phyloP scores from a whole-genome alignment of 2,797 vertebrate genomes.

The Champsocephalus esox region DNA sequence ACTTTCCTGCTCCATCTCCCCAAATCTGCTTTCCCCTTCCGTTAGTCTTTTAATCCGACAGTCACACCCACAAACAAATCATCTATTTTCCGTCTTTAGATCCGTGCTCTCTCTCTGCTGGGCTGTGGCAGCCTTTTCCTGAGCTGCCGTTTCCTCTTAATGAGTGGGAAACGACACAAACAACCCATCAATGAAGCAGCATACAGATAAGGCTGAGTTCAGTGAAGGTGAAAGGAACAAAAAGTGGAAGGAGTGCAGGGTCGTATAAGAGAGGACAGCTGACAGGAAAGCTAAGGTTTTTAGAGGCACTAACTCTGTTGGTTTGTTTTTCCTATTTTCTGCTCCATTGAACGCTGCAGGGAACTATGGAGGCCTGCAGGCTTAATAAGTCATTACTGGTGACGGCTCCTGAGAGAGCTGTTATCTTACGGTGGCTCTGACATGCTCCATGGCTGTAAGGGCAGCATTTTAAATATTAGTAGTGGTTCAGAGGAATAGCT shows the following conservation, averaged over 20 bases:
- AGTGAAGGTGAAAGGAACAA: conserved; percentile 45
- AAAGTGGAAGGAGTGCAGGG: conserved; percentile 7
- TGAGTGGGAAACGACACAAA: conserved; percentile 57
- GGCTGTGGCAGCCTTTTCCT: conserved; percentile 41
- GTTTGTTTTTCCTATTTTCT: conserved; percentile 74
- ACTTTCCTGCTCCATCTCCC: not conserved
- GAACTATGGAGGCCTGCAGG: conserved; percentile 38
- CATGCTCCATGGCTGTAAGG: conserved; percentile 37
- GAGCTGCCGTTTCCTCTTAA: conserved; percentile 60
- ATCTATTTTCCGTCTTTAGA: conserved; percentile 24
- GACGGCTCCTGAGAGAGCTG: conserved; percentile 44
- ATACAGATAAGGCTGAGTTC: conserved; percentile 39
- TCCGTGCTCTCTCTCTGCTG: conserved; percentile 14
- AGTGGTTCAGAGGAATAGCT: conserved; percentile 12
- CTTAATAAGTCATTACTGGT: conserved; percentile 63
- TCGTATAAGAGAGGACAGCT: conserved; percentile 25
- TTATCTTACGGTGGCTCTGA: conserved; percentile 46
- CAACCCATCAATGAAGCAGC: conserved; percentile 36
- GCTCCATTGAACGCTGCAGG: conserved; percentile 65
- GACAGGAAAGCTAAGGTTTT: conserved; percentile 32
- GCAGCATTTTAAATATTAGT: conserved; percentile 48
- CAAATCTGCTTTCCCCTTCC: conserved; percentile 8
- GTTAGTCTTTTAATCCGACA: conserved; percentile 16
- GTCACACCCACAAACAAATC: conserved; percentile 35
- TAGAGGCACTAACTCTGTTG: conserved; percentile 35